Conservation (phyloP, 2,113 vertebrate genomes). For the Globicephala melas region DNA sequence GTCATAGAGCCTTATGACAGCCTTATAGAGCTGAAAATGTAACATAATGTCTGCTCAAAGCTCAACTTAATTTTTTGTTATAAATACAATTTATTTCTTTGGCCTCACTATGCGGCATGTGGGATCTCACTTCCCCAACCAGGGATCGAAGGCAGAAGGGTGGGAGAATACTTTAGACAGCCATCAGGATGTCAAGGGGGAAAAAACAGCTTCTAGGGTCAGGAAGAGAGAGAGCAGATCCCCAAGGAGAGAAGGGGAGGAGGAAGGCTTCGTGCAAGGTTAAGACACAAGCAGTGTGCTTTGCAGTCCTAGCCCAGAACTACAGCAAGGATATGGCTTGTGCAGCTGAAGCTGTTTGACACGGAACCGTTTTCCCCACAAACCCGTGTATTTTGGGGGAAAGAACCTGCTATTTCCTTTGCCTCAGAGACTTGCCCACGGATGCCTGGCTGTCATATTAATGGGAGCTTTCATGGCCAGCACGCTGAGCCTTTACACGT, state of each 20-base stretch:
- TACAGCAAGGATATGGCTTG: accelerated
- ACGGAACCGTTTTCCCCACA: not conserved
- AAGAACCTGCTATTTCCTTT: accelerated
- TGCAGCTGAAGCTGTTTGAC: not conserved
- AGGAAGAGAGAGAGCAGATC: not conserved
- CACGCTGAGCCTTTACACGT: accelerated
- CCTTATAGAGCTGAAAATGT: not conserved
- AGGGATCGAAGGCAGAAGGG: not conserved
- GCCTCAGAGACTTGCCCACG: not conserved
- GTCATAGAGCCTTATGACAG: not conserved
- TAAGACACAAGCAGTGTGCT: accelerated
- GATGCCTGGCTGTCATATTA: accelerated
- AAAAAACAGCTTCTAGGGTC: not conserved
- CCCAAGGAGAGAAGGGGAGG: not conserved
- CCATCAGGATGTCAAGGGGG: not conserved
- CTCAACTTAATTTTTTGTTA: no score
- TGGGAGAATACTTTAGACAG: no score
- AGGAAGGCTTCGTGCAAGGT: not conserved
- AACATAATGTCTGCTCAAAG: not conserved
- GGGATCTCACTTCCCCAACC: no score
- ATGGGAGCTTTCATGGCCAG: not conserved
- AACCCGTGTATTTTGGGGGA: no score
- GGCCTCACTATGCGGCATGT: no score
- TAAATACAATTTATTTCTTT: no score
- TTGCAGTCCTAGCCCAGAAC: not conserved